Conservation (phyloP, 2,113 vertebrate genomes). For the Xenus cinereus region DNA sequence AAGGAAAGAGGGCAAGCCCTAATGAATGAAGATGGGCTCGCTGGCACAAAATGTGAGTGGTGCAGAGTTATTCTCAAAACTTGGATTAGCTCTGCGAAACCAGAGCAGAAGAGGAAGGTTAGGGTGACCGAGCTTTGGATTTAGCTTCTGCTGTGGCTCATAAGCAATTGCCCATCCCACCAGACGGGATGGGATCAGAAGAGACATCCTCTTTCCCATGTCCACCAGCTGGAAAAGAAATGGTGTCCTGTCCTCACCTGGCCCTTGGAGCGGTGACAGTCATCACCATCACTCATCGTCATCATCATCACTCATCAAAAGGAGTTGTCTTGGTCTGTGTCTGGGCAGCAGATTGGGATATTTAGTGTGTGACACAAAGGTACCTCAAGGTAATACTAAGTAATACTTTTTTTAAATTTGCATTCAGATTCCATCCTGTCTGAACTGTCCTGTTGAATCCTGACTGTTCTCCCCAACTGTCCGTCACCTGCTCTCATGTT, state of each 20-base stretch:
- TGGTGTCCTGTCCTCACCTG: neutral
- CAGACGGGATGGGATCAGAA: rapidly evolving
- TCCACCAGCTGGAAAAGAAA: neutral
- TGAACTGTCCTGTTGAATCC: neutral
- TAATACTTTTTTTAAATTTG: neutral
- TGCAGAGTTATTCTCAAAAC: neutral
- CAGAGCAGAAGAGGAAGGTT: neutral
- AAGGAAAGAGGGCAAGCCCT: neutral
- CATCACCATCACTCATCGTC: too few species aligned
- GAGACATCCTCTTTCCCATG: neutral
- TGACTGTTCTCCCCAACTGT: neutral
- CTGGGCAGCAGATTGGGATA: neutral
- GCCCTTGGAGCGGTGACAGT: neutral
- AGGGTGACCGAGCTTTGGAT: neutral
- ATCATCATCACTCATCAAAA: too few species aligned
- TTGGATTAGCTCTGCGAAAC: neutral
- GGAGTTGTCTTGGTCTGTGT: neutral
- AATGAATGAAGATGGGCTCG: neutral
- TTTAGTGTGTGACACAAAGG: neutral
- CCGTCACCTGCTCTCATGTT: neutral
- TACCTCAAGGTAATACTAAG: neutral
- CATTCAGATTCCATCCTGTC: neutral
- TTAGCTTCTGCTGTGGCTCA: neutral
- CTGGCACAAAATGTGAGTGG: neutral
- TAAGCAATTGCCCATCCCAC: neutral